Base-by-base conservation (phyloP, 2,888 invertebrate species). In the Synergus gifuensis region DNA sequence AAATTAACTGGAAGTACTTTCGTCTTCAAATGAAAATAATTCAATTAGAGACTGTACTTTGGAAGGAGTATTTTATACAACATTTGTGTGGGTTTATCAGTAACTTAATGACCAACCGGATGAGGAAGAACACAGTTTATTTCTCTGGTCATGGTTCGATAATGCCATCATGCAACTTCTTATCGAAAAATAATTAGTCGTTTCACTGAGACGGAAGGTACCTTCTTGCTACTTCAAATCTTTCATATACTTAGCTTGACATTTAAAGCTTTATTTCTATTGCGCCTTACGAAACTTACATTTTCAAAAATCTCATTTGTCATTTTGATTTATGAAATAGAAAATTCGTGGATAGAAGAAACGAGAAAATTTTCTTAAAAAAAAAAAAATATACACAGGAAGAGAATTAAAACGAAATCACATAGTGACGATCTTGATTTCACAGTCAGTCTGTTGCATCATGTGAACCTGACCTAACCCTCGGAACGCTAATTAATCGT, bases 131-230 rank as follows among this genome's bases (percentile, higher is more conserved):
- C 69, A 28, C 46, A 36, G 36, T 69, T 69, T 11, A 22, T 69
- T 69, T 69, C 49, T 69, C 69, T 69, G 28, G 22, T 69, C 46
- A 49, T 28, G 69, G 49, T 69, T 49, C n/a, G 28, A 8, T 69
- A 49, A 67, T 49, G 69, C 36, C 28, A 54, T 73, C 73, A 73
- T 54, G 73, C 73, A 54, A 54, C 73, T 73, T 73, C 73, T 73
- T 73, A 54, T 73, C 54, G 73, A 73, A 73, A 73, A 73, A 73
- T 73, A 73, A 73, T 73, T 73, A 73, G 49, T 73, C 54, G 36
- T 49, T 73, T 54, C 16, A 28, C 22, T 28, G 36, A 73, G 73
- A 54, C 54, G 73, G 49, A 73, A 73, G 73, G 54, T 73, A 69
- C 22, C 67, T 44, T 2, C 14, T 16, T 44, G 12, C 60, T 60